These are phyloP conservation scores for Phallusia fumigata DNA, from an alignment of 23 tunicate species.

Conservation along the genomic window DNA sequence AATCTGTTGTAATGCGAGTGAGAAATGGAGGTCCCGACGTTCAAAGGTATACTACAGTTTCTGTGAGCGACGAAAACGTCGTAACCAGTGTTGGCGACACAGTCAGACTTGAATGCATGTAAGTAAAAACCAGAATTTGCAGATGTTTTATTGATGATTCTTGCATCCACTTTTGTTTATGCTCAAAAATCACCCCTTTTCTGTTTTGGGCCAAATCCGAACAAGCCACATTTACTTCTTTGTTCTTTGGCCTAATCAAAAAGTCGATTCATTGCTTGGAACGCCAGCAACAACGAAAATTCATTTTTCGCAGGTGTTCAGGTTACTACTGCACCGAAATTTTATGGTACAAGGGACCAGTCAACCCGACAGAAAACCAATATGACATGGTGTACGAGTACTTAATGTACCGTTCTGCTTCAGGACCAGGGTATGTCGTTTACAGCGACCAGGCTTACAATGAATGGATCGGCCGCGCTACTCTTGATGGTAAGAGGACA, in stretches of 20 bases:
- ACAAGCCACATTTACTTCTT: too few relatives aligned
- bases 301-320: neutral
- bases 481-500: neutral
- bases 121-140: neutral
- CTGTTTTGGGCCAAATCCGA: too few relatives aligned
- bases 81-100: conserved; percentile 16
- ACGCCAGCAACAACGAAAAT: too few relatives aligned
- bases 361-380: neutral
- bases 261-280: too few relatives aligned
- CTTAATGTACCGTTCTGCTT: too few relatives aligned
- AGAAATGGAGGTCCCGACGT: neutral
- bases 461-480: neutral
- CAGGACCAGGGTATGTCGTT: too few relatives aligned
- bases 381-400: too few relatives aligned
- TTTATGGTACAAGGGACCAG: conserved; percentile 75
- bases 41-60: neutral
- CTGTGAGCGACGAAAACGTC: neutral
- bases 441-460: neutral
- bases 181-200: too few relatives aligned
- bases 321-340: conserved; percentile 58
- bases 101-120: conserved; percentile 54
- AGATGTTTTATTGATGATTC: too few relatives aligned
- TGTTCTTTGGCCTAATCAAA: too few relatives aligned
- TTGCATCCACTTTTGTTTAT: too few relatives aligned
- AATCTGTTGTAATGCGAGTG: conserved; percentile 10